Base-by-base conservation (phyloP, 2,888 invertebrate species). In the Lacanobia wlatinum region DNA sequence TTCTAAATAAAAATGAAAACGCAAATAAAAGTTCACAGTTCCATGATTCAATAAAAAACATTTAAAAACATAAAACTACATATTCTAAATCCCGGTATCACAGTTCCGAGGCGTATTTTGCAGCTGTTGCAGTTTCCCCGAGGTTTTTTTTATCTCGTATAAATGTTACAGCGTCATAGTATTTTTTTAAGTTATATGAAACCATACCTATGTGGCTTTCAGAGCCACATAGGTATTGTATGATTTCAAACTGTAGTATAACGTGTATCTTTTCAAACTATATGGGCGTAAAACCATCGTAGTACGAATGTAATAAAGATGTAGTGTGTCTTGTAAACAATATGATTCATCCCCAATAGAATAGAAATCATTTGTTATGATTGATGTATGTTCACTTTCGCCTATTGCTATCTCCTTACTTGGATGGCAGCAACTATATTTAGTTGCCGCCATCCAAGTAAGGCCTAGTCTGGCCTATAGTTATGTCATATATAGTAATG, bases 81-180 rank as follows among this genome's bases (percentile, higher is more conserved):
- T n/a, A 21, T 61, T 60, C 43, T 78, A 71, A 64, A 50, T 59
- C n/a, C 48, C 43, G 18, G 53, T 50, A 38, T 55, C 63, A 50
- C 48, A 43, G 76, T 71, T 63, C 59, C 23, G 18, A 18, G 53
- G 58, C 71, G 78, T 63, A 60, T 78, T n/a, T 64, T 14, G 50
- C 76, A 72, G 63, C 63, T 64, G 78, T 55, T 78, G 43, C 64
- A 60, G 59, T n/a, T 55, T 53, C 7, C 58, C n/a, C 10, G n/a
- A 16, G 1, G n/a, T 46, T 48, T 75, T 63, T 46, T 75, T 46
- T 40, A 77, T 75, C 56, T 70, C 16, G 43, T 52, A 16, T 38
- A 46, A 77, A 50, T 70, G 52, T 59, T 59, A 59, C 58, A 23
- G 12, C 16, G n/a, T 18, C 4, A 43, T 55, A 18, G 46, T 64